These are phyloP conservation scores for Styela clava DNA, from an alignment of 23 tunicate species.

Conservation along the genomic window DNA sequence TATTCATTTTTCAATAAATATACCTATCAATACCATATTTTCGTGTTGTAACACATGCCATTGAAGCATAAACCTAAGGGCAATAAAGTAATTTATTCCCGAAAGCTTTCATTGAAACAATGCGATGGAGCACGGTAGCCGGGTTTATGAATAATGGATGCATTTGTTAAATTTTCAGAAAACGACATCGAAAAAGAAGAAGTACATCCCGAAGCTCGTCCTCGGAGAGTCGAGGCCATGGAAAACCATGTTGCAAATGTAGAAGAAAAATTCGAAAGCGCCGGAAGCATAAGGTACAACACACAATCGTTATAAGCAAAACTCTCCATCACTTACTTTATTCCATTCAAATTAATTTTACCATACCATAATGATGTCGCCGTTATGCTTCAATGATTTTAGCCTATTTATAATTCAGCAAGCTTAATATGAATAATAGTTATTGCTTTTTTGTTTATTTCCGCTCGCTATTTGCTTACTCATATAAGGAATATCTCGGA, in stretches of 20 bases:
- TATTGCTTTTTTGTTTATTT: constrained; percentile 2
- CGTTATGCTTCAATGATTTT: background rate
- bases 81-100: too few relatives aligned
- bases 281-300: background rate
- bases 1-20: too few relatives aligned
- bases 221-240: background rate
- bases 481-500: background rate
- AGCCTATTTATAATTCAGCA: background rate
- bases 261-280: background rate
- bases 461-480: constrained; percentile 15
- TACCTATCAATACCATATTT: too few relatives aligned
- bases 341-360: background rate
- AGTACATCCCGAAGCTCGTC: background rate
- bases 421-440: background rate
- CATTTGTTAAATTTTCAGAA: too few relatives aligned
- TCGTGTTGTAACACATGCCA: too few relatives aligned
- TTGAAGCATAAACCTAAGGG: too few relatives aligned
- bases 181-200: background rate
- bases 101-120: too few relatives aligned
- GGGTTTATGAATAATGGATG: too few relatives aligned
- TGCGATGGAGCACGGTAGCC: too few relatives aligned
- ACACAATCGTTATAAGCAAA: background rate
- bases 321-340: background rate
- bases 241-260: constrained; percentile 2
- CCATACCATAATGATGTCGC: too few relatives aligned